These are phyloP conservation scores for Hydra vulgaris DNA, from an alignment of 30 jellyfish, hydroid and myxozoan species.

Conservation along the genomic window DNA sequence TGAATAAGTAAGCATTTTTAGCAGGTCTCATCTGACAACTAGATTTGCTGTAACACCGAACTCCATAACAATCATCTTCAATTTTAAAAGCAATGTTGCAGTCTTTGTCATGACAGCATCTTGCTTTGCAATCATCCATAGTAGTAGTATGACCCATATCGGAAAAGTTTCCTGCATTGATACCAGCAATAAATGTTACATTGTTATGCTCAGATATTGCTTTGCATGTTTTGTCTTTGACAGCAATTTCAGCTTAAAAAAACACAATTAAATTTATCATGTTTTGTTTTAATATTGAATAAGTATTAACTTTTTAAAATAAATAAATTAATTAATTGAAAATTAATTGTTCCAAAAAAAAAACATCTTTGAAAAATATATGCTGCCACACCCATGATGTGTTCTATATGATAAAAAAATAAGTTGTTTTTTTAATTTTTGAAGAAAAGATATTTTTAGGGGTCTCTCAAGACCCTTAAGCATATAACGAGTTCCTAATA, in stretches of 20 bases:
- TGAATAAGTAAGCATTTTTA: conserved; percentile 50
- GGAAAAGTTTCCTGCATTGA: conserved; percentile 84
- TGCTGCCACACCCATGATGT: no score
- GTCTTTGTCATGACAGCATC: conserved; percentile 61
- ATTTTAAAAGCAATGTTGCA: conserved; percentile 83
- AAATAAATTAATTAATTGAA: no score
- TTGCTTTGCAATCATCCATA: conserved; percentile 72
- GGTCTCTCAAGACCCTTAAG: no score
- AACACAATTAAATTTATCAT: no score
- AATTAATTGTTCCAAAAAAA: no score
- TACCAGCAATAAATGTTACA: conserved; percentile 83
- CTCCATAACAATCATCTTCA: conserved; percentile 89
- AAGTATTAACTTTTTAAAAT: no score
- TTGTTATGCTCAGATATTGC: conserved; percentile 29
- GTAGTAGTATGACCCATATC: conserved; percentile 74
- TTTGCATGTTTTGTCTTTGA: not conserved
- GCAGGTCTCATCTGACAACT: conserved; percentile 85
- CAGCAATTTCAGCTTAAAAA: not conserved
- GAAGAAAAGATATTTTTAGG: no score
- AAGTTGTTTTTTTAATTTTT: no score
- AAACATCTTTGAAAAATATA: no score
- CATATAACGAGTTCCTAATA: no score
- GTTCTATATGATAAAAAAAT: no score
- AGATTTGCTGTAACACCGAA: conserved; percentile 60
- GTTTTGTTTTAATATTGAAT: no score